Base-by-base conservation (phyloP, 2,797 vertebrate genomes). In the Phataginus tetradactyla region DNA sequence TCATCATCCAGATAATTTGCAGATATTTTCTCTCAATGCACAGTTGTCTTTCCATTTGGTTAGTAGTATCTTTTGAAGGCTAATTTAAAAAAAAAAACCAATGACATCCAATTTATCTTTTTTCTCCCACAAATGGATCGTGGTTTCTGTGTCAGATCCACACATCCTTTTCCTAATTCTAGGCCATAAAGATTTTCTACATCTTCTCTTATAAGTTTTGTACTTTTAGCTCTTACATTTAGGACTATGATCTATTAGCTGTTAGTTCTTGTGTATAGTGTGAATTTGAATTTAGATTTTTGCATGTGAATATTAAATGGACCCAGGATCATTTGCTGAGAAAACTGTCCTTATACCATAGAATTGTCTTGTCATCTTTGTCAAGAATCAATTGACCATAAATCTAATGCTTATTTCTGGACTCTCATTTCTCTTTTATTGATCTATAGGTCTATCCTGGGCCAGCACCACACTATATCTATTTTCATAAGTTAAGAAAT, bases 221-320 rank as follows among this genome's bases (percentile, higher is more conserved):
- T 27, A 68, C 20, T 74, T 79, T 90, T 57, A 81, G 17, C 13
- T 94, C 42, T 83, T 86, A 25, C 8, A 91, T 37, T 96, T 90
- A 84, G 20, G 23, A 86, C 20, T 84, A 42, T 85, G 25, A 68
- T 74, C 25, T 59, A 23, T 85, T 72, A 84, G 93, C 57, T 78
- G 5, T 92, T 91, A 63, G 23, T 63, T 94, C 77, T 59, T 96
- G 1, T 92, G 29, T 74, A 61, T 59, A 59, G 61, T 61, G 21
- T 90, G 29, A 81, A 78, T 81, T 95, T 91, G 91, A 77, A 25
- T 95, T 94, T 86, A 53, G 12, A 59, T 86, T 94, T 86, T 81
- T 89, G 15, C 3, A 11, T 91, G 29, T 92, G 61, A 32, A 29
- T 88, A 34, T 92, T 91, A 49, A 61, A 14, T 86, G 92, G 68